Evolutionary conservation across 2,797 vertebrate genomes (phyloP).

Genomic region (Apogon talboti): DNA sequence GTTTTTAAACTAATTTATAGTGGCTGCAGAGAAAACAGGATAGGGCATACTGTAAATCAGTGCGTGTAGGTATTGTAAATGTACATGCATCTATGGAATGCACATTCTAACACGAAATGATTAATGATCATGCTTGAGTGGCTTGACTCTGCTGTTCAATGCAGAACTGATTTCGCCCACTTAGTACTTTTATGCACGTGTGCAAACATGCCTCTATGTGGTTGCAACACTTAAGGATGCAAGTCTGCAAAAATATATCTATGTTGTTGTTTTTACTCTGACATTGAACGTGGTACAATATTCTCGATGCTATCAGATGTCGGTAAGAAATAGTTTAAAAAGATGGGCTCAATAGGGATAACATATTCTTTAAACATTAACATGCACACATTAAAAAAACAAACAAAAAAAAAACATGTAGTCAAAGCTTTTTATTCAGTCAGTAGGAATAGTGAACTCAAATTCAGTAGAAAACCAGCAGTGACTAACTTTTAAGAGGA

Average conservation of each 20-base stretch:
- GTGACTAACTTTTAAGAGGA: too few relatives aligned
- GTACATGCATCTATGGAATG: constrained; percentile 4
- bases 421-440: too few relatives aligned
- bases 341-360: not conserved
- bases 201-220: not conserved
- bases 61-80: not conserved
- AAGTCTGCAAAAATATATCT: not conserved
- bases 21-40: constrained; percentile 21
- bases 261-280: constrained; percentile 11
- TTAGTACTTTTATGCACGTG: constrained; percentile 1
- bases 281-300: constrained; percentile 18
- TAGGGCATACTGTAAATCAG: constrained; percentile 20
- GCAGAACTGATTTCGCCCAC: constrained; percentile 10
- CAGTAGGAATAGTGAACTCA: too few relatives aligned
- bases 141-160: constrained; percentile 32
- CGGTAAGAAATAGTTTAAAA: not conserved
- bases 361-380: not conserved
- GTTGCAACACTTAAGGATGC: not conserved
- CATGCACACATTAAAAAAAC: not conserved
- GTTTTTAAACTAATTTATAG: constrained; percentile 60
- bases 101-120: constrained; percentile 31
- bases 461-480: too few relatives aligned
- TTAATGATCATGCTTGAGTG: constrained; percentile 45
- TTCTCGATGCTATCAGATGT: not conserved
- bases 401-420: constrained; percentile 2